Evolutionary conservation across 2,888 invertebrate genomes (phyloP), one percentile per base, ranked within the genome.

Genomic region (Dastarcus helophoroides): DNA sequence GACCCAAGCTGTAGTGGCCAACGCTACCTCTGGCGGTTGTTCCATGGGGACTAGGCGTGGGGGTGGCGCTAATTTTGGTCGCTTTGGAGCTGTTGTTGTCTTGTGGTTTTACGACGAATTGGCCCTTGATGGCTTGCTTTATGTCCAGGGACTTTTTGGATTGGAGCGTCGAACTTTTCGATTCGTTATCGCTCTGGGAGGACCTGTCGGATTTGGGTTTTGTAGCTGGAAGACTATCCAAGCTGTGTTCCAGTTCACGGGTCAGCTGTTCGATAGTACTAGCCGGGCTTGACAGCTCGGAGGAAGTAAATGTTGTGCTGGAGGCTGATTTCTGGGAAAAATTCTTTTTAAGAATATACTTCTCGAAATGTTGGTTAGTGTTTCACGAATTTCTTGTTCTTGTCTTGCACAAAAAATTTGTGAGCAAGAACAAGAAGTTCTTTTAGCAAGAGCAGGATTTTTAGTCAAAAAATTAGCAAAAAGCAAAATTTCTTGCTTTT

Each of bases 221-320:
- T 5, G 38, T 33, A 26, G 45, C 46, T 13, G 54, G 53, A 15
- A 55, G 42, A 23, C 53, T 53, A 43, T 76, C 75, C 31, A 89
- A 71, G 14, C 84, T 81, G 58, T 83, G 80, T 56, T 88, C 86
- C 49, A 88, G 78, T 64, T 86, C 86, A 53, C 79, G 65, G 2
- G 83, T 79, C 36, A 84, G 64, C 0, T 79, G 80, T 56, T 82
- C 81, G 39, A 83, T 79, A 25, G 82, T 81, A 58, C 79, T 79
- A 27, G 79, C 79, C 11, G 83, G 81, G 53, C 80, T 82, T 31
- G 78, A 78, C 44, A 82, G 62, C 8, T 65, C 63, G 33, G 66
- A 22, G 23, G 29, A 25, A 12, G 41, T 38, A 28, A 47, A 43
- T 28, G 45, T 43, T 16, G 49, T 40, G 31, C 46, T 52, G 27